Evolutionary conservation across 2,113 vertebrate genomes (phyloP).

Genomic region (Tachuris rubrigastra): DNA sequence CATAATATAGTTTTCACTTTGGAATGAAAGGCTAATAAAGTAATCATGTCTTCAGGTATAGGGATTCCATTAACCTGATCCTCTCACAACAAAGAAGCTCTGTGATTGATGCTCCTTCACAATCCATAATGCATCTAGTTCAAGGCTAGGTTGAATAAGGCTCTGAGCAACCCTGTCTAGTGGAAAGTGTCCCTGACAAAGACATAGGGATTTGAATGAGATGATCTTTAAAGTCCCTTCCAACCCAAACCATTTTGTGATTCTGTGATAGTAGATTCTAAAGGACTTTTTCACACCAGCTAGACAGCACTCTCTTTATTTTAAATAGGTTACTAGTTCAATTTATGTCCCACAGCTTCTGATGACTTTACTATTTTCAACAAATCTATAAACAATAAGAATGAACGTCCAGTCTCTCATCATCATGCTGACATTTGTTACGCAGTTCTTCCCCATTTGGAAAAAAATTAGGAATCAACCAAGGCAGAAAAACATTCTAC

Average conservation of each 20-base stretch:
- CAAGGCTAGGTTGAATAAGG: not conserved
- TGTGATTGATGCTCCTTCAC: not conserved
- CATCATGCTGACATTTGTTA: not conserved
- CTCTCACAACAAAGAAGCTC: not conserved
- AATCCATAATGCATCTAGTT: not conserved
- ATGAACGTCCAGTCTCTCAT: accelerated
- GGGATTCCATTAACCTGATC: not conserved
- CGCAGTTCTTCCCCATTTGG: not conserved
- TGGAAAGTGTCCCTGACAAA: not conserved
- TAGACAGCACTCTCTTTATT: not conserved
- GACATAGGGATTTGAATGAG: not conserved
- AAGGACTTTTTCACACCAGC: not conserved
- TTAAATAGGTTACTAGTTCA: not conserved
- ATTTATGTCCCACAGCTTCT: not conserved
- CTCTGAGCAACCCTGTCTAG: not conserved
- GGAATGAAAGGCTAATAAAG: not conserved
- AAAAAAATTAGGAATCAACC: not conserved
- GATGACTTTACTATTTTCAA: not conserved
- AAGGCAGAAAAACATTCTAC: not conserved
- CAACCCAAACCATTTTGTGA: not conserved
- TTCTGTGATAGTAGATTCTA: not conserved
- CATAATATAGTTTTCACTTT: not conserved
- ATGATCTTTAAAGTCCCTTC: not conserved
- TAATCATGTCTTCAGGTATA: not conserved
- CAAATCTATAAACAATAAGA: not conserved